Base-by-base conservation (phyloP, 2,888 invertebrate genomes). In the Zaprionus lineosus region DNA sequence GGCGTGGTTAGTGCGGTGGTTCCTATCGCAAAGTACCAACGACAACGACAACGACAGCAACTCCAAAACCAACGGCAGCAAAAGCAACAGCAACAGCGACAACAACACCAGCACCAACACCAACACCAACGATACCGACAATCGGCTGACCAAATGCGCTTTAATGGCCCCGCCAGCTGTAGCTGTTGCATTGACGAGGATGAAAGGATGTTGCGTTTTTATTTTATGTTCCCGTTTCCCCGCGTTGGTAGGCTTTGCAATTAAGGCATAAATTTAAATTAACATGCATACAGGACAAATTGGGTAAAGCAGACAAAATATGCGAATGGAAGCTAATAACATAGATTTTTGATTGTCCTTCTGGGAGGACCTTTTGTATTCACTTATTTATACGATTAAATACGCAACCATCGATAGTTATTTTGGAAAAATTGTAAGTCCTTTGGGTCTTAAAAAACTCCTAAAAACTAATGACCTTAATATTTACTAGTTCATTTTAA, bases 191-290 rank as follows among this genome's bases (percentile, higher is more conserved):
- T 5, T 34, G 24, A n/a, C 40, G 24, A 36, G 21, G n/a, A 16
- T 34, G 29, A 8, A 24, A 8, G 24, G 6, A 24, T 24, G 2
- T 24, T 21, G 3, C 21, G 7, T 28, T 28, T 29, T 29, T 29
- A 4, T 12, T 2, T 12, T 2, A 29, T 50, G 47, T 24, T 21
- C 3, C 11, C 14, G 19, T 18, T 39, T 56, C 41, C 28, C 41
- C 24, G n/a, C n/a, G 9, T 39, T 36, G 43, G 16, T 28, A 40
- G 52, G 59, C 34, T 52, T 46, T 46, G 63, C 82, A 81, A 85
- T 85, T 81, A 75, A 79, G 68, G 72, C 67, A 74, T 73, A 82
- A 74, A 75, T 74, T 75, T 64, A 63, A 79, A 85, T 77, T 77
- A 75, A 67, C 74, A 73, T 56, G 68, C 59, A 65, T 63, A 50